Conservation (phyloP, 1,140 invertebrate genomes). For the Nymphalis io region DNA sequence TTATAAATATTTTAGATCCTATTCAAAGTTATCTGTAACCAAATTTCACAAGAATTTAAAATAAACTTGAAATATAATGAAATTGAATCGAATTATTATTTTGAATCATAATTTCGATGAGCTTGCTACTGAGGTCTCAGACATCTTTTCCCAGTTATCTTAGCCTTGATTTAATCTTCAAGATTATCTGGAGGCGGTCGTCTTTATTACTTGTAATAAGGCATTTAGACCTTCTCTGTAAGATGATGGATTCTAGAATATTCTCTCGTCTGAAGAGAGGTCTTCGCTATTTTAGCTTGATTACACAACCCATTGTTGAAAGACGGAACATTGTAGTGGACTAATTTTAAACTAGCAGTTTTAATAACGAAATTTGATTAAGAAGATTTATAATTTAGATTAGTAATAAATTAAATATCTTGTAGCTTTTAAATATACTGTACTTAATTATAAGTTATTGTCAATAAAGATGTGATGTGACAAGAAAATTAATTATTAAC, state of each 20-base stretch:
- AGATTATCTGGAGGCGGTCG: conserved; percentile 29
- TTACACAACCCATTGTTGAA: neutral
- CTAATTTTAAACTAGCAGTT: neutral
- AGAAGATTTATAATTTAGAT: no score
- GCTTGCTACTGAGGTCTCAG: conserved; percentile 1
- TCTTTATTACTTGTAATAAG: conserved; percentile 31
- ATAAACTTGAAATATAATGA: neutral
- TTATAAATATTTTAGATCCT: conserved; percentile 3
- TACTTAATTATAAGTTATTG: no score
- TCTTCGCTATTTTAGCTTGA: conserved; percentile 5
- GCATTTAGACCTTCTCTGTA: conserved; percentile 19
- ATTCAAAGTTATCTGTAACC: conserved; percentile 2
- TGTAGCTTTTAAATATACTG: no score
- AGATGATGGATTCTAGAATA: conserved; percentile 19
- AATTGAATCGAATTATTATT: neutral
- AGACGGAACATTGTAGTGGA: neutral
- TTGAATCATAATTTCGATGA: conserved; percentile 11
- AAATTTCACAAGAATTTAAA: neutral
- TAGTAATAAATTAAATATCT: no score
- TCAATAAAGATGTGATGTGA: no score
- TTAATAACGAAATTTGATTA: no score
- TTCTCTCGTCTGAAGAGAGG: conserved; percentile 1
- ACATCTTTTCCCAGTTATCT: conserved; percentile 14
- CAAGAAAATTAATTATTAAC: no score
- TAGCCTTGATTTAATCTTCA: conserved; percentile 21